Base-by-base conservation (phyloP, 2,113 vertebrate species). In the Hipposideros armiger region DNA sequence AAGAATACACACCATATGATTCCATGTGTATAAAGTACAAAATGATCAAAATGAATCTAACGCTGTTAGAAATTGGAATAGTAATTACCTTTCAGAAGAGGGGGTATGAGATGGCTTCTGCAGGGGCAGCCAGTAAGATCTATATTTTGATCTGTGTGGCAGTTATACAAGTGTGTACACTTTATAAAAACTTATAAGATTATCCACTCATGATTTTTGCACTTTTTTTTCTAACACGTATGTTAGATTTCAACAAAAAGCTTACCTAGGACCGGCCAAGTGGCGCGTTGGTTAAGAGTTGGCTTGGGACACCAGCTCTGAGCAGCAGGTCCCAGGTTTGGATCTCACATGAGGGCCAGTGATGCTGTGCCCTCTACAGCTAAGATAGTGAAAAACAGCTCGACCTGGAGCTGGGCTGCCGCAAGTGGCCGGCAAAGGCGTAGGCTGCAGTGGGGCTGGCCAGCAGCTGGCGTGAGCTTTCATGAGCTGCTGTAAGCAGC, bases 211-310 rank as follows among this genome's bases (percentile, higher is more conserved):
- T 47, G 67, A 82, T 89, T 36, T 84, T 36, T 50, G 10, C 14
- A 50, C 36, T 78, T 72, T 90, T 78, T 72, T 66, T 47, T 47
- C 9, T 47, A 10, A 17, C 40, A 60, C 32, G 77, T 90, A 16
- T 60, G 22, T 72, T 90, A 52, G 54, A 70, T 45, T 85, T 88
- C n/a, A 72, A 77, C 85, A 16, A 69, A 89, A 94, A 77, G 11
- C 26, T 50, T 67, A 86, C 45, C 30, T 76, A 72, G 36, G 36
- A 36, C 36, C 2, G 36, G 36, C 36, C 36, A 36, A 36, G 36
- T 36, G 36, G 36, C 2, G 36, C 36, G 36, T 36, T 36, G 36
- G 36, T 36, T 36, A 36, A 36, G 36, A 36, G 36, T 36, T 36
- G 36, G 36, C 36, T 36, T 36, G 36, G 36, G 36, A 36, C 36